phyloP scores from a whole-genome alignment of 2,113 vertebrate species.

The Thryonomys swinderianus region DNA sequence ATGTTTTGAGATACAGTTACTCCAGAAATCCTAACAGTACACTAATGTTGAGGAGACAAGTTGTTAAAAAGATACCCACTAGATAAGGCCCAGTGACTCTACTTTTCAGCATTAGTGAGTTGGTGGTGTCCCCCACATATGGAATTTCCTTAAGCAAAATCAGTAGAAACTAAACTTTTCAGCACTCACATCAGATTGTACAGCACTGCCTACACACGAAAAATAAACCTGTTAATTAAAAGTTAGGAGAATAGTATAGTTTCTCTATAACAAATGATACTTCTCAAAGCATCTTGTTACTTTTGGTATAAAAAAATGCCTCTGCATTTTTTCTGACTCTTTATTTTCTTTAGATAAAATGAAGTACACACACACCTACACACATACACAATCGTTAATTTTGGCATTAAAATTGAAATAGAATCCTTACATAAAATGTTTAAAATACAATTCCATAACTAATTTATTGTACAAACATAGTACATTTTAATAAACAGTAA shows the following conservation, averaged over 20 bases:
- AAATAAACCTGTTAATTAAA: slow-evolving; percentile 37
- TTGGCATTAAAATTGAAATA: not conserved
- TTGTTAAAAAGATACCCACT: slow-evolving; percentile 39
- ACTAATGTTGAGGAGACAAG: slow-evolving; percentile 8
- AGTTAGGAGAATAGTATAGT: not conserved
- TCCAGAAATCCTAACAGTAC: slow-evolving; percentile 34
- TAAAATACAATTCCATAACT: not conserved
- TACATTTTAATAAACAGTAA: not conserved
- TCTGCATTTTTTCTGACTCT: not conserved
- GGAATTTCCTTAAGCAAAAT: not conserved
- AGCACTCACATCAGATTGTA: not conserved
- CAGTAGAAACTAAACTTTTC: not conserved
- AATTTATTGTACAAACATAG: not conserved
- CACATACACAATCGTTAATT: not conserved
- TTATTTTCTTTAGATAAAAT: not conserved
- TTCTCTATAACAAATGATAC: not conserved
- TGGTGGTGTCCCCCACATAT: not conserved
- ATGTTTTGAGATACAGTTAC: slow-evolving; percentile 59
- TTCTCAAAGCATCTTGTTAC: not conserved
- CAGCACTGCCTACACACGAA: not conserved
- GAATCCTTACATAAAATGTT: not conserved
- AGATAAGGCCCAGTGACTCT: not conserved
- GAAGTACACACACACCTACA: not conserved
- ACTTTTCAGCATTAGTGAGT: slow-evolving; percentile 21
- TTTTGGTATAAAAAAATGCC: not conserved